Evolutionary conservation across 2,888 invertebrate genomes (phyloP), one percentile per base, ranked within the genome.

Genomic region (Serrognathus titanus): DNA sequence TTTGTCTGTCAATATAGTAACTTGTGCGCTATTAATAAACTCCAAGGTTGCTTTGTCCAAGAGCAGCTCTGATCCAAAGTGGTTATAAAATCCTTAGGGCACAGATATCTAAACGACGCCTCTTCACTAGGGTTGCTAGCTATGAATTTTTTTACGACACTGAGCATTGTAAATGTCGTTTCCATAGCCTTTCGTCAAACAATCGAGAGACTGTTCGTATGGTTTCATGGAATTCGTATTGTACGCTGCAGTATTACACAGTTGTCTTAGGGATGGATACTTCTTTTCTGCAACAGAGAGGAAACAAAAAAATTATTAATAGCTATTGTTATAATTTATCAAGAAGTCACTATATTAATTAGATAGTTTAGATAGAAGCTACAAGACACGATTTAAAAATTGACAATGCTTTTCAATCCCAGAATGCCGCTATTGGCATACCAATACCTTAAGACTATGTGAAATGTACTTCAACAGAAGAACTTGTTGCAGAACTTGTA

Each of bases 1-100:
- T 24, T 24, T 24, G 5, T 4, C 24, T 6, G 6, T 24, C 24
- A 6, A 24, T 24, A 24, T 24, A 62, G 71, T 64, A 73, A 86
- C 86, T 75, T 77, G 61, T 77, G 76, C 4, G 83, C 76, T 0
- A 85, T 77, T 1, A 88, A 74, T 0, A 82, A 77, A 6, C 77
- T 75, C 83, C 85, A 85, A 0, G 86, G 85, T 67, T 88, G 87
- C 41, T 76, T 79, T 2, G 85, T 77, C 81, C 87, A 83, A 12
- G 81, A 73, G 67, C 88, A 88, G 0, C 85, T 83, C 0, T 13
- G 56, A 13, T 61, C 53, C 37, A 65, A 61, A 53, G 66, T 65
- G 56, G 53, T 31, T 8, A 65, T 58, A 45, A 67, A 11, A 10
- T 63, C 65, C 7, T 75, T 75, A 66, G 76, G 63, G 24, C 68